Evolutionary conservation across 2,797 vertebrate genomes (phyloP).

Genomic region (Chrysocyon brachyurus): DNA sequence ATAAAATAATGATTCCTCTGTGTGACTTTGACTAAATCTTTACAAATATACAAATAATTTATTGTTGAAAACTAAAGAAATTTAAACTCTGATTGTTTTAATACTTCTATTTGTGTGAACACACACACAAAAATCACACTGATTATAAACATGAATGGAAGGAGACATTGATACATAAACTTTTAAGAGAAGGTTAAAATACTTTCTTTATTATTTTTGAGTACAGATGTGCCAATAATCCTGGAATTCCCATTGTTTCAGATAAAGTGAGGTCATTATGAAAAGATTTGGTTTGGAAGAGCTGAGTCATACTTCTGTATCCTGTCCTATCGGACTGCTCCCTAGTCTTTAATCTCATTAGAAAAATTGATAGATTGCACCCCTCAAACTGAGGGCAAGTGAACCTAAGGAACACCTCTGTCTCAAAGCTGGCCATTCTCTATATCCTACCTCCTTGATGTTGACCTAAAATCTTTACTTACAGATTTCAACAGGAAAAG

Average conservation of each 20-base stretch:
- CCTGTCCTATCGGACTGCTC: neutral
- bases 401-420: neutral
- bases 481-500: neutral
- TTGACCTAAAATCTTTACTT: slow-evolving; percentile 7
- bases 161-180: neutral
- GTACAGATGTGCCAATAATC: neutral
- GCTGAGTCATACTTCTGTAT: slow-evolving; percentile 51
- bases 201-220: slow-evolving; percentile 43
- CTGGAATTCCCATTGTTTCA: slow-evolving; percentile 59
- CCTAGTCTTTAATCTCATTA: neutral
- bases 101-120: neutral
- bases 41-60: neutral
- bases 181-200: slow-evolving; percentile 45
- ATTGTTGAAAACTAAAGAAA: slow-evolving; percentile 28
- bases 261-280: slow-evolving; percentile 61
- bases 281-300: slow-evolving; percentile 16
- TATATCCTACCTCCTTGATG: neutral
- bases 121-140: neutral
- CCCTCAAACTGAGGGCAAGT: neutral
- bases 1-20: slow-evolving; percentile 22
- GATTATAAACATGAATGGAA: neutral
- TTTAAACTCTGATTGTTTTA: neutral
- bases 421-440: neutral
- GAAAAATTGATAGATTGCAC: neutral
- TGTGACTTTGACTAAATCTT: slow-evolving; percentile 22